phyloP scores from a whole-genome alignment of 2,888 invertebrate genomes.

The Pseudococcus jackbeardsleyi region DNA sequence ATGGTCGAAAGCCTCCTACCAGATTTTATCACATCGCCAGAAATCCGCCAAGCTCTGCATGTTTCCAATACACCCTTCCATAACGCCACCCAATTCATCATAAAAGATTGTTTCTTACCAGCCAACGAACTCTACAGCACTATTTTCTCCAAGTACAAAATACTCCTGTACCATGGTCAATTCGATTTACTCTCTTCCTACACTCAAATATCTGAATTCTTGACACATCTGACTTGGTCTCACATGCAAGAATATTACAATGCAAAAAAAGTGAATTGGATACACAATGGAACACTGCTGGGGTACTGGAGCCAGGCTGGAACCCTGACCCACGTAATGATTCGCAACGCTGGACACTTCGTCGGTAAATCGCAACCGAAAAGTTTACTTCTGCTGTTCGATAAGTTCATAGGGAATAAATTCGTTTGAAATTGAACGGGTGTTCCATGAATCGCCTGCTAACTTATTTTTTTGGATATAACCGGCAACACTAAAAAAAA shows the following conservation, averaged over 20 bases:
- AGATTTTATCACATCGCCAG: conserved; percentile 69
- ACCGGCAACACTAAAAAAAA: too few relatives aligned
- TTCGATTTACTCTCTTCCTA: conserved; percentile 92
- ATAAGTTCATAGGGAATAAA: conserved; percentile 26
- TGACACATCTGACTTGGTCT: conserved; percentile 79
- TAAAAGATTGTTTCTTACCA: conserved; percentile 70
- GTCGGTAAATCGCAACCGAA: conserved; percentile 82
- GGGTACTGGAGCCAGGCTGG: conserved; percentile 82
- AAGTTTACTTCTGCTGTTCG: neutral
- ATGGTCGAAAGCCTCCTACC: conserved; percentile 68
- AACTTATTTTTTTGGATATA: too few relatives aligned
- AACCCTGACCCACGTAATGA: conserved; percentile 80
- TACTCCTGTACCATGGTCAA: conserved; percentile 79
- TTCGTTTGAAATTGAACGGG: neutral
- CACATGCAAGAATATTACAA: conserved; percentile 77
- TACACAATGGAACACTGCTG: conserved; percentile 75
- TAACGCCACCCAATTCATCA: conserved; percentile 76
- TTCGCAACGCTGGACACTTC: conserved; percentile 86
- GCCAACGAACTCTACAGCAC: conserved; percentile 6
- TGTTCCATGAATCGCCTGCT: too few relatives aligned
- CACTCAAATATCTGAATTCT: conserved; percentile 84
- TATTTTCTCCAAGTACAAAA: conserved; percentile 60
- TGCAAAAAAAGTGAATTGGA: conserved; percentile 70
- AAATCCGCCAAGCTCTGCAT: conserved; percentile 82
- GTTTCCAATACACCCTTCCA: conserved; percentile 84